These are phyloP conservation scores for Pollenia amentaria DNA, from an alignment of 2,888 invertebrate species.

Conservation along the genomic window DNA sequence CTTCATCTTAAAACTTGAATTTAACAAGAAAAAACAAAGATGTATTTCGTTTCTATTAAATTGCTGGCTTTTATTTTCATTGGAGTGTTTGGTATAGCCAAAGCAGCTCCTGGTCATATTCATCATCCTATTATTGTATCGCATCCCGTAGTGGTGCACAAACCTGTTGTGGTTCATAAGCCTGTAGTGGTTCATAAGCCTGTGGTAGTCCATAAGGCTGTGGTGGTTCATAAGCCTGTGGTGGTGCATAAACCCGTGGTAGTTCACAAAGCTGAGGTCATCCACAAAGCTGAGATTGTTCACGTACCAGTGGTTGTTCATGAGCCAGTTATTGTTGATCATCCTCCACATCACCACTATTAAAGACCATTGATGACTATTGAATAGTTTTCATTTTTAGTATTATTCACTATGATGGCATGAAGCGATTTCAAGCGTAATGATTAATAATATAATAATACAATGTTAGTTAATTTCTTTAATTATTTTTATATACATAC, in stretches of 20 bases:
- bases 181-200: slow-evolving; percentile 70
- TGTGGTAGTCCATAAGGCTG: slow-evolving; percentile 66
- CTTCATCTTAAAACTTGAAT: not conserved
- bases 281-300: slow-evolving; percentile 62
- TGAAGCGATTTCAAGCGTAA: slow-evolving; percentile 11
- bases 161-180: slow-evolving; percentile 65
- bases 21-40: slow-evolving; percentile 21
- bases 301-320: slow-evolving; percentile 62
- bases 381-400: not conserved
- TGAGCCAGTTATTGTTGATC: slow-evolving; percentile 56
- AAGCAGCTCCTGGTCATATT: slow-evolving; percentile 73
- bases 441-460: not conserved
- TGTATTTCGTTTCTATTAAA: slow-evolving; percentile 54
- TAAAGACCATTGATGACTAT: slow-evolving; percentile 5
- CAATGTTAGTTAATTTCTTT: not conserved
- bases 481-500: not conserved
- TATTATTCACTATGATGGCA: not conserved
- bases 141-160: slow-evolving; percentile 67
- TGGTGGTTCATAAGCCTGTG: slow-evolving; percentile 60
- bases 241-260: slow-evolving; percentile 65
- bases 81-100: slow-evolving; percentile 30
- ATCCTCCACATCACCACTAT: slow-evolving; percentile 65
- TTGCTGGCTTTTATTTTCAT: slow-evolving; percentile 53
- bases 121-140: slow-evolving; percentile 68
- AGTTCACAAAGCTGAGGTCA: slow-evolving; percentile 58